A percentile compares a stretch with the other conserved stretches of the same genome.
Conservation (phyloP, 2,888 invertebrate genomes). For the Serrognathus titanus region DNA sequence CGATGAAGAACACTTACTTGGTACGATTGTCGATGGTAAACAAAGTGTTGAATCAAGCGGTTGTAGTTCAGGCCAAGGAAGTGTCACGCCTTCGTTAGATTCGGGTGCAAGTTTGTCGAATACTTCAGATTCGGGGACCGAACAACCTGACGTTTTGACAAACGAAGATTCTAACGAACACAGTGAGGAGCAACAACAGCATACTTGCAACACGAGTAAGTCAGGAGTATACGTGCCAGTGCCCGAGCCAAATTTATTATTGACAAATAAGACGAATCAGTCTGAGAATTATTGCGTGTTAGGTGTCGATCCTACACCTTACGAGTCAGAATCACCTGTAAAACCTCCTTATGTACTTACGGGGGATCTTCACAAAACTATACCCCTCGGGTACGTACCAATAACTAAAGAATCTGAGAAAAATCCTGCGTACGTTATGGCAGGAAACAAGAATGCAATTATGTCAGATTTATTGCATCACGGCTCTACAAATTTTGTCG, state of each 20-base stretch:
- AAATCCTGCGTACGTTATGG: constrained; percentile 36
- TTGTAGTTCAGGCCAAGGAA: constrained; percentile 57
- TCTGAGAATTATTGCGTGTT: constrained; percentile 37
- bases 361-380: constrained; percentile 31
- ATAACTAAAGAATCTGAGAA: constrained; percentile 23
- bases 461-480: constrained; percentile 24
- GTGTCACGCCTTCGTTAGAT: constrained; percentile 55
- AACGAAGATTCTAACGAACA: constrained; percentile 32
- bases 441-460: constrained; percentile 31
- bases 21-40: constrained; percentile 29
- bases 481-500: constrained; percentile 9
- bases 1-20: constrained; percentile 38
- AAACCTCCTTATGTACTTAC: constrained; percentile 31
- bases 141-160: constrained; percentile 37
- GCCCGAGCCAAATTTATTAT: constrained; percentile 22
- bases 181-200: constrained; percentile 34
- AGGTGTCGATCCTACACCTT: constrained; percentile 31
- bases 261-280: constrained; percentile 14
- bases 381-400: constrained; percentile 37
- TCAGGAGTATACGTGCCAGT: constrained; percentile 33
- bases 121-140: constrained; percentile 50
- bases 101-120: constrained; percentile 51
- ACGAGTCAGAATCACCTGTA: constrained; percentile 16
- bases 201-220: constrained; percentile 23
- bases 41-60: constrained; percentile 53